Evolutionary conservation across 2,113 vertebrate genomes (phyloP), one percentile per base, ranked within the genome.

Genomic region (Pteruthius melanotis): DNA sequence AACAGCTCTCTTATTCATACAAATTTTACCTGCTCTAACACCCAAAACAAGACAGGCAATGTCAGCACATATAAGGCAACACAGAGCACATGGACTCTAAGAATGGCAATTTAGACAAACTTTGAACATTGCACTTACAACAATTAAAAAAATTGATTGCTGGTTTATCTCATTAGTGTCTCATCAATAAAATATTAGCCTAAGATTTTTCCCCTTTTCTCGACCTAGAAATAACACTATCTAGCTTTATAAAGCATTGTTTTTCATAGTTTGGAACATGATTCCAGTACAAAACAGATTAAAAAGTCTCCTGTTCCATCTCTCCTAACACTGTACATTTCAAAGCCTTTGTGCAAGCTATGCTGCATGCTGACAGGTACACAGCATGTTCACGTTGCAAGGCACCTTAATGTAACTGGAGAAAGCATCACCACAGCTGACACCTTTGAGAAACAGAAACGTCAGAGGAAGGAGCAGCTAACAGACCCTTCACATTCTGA

Each of bases 151-250:
- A 90, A 93, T 56, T 47, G 60, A 85, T 45, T 83, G 60, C 44
- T 88, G 47, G n/a, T 7, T 96, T 90, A 92, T 86, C 85, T 88
- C 87, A 78, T 83, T 83, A 95, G 37, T n/a, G 17, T 52, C 68
- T 90, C 79, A 95, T 86, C 85, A 93, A 92, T 90, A 91, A 80
- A 88, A 81, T 53, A 87, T 27, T 64, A 90, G 59, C 52, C 59
- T 69, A 92, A 90, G 78, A 91, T 66, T 86, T 61, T 17, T 70
- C 15, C 11, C 22, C n/a, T 54, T 80, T 77, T 68, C 57, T 50
- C 65, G 47, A 40, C 9, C 44, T 45, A 35, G 28, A 57, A 75
- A 31, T 33, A 87, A 31, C 35, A 49, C 26, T 35, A 42, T 22
- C 49, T 31, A 61, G 40, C 18, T 68, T 40, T 47, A 40, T 3